These are phyloP conservation scores for Cyphomyrus plagiostoma DNA, from an alignment of 2,113 vertebrate genomes.

Conservation along the genomic window DNA sequence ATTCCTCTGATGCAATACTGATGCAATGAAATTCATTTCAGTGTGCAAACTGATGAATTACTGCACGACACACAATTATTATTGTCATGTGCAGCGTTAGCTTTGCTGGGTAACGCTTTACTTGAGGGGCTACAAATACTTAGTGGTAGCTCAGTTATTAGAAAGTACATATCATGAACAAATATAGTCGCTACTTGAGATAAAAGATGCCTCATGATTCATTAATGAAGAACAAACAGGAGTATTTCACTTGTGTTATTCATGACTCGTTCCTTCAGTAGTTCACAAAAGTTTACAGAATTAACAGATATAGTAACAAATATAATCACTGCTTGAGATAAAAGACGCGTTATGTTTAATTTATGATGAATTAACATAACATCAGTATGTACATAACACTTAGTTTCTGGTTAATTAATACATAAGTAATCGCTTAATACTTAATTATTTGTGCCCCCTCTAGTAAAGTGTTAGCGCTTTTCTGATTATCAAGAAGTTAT, in stretches of 20 bases:
- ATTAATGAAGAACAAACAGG: not conserved
- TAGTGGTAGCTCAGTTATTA: not conserved
- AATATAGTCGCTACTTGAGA: not conserved
- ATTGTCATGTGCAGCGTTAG: not conserved
- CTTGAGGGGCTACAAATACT: not conserved
- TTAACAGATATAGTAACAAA: not conserved
- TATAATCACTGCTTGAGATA: not conserved
- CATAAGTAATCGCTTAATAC: not conserved
- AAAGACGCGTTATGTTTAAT: not conserved
- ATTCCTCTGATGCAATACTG: not conserved
- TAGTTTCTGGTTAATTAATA: not conserved
- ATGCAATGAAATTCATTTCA: not conserved
- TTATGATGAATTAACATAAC: not conserved
- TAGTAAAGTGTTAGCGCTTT: not conserved
- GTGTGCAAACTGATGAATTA: not conserved
- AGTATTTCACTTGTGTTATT: not conserved
- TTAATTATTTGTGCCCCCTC: not conserved
- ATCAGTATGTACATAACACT: not conserved
- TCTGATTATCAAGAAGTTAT: not conserved
- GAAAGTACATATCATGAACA: not conserved
- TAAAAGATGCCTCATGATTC: not conserved
- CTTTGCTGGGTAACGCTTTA: not conserved
- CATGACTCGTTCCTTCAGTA: not conserved
- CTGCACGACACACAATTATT: not conserved
- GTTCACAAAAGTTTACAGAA: not conserved